Evolutionary conservation across 2,888 invertebrate genomes (phyloP).

Genomic region (Macaria notata): DNA sequence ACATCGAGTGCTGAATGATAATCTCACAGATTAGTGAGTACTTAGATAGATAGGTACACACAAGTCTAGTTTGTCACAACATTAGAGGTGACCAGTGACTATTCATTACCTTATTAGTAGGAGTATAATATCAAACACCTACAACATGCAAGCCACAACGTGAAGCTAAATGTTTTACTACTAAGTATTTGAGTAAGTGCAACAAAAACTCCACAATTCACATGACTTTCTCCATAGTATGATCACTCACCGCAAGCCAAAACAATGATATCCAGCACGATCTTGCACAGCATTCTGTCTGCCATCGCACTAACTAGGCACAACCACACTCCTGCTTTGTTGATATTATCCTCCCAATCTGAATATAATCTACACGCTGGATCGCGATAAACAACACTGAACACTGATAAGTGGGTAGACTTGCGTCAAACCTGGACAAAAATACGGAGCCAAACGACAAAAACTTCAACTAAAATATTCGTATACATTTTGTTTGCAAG

Average conservation of each 20-base stretch:
- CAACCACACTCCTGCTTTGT: conserved; percentile 3
- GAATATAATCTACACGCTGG: conserved; percentile 25
- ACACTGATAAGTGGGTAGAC: conserved; percentile 41
- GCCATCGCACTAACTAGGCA: conserved; percentile 51
- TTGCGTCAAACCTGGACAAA: background rate
- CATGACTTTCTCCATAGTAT: no score
- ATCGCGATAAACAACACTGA: conserved; percentile 33
- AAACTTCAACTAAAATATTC: background rate
- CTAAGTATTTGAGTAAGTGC: no score
- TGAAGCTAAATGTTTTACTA: no score
- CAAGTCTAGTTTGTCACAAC: no score
- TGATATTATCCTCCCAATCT: conserved; percentile 4
- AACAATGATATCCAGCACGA: conserved; percentile 7
- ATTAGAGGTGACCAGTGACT: no score
- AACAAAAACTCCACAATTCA: no score
- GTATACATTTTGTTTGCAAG: background rate
- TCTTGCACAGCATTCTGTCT: conserved; percentile 22
- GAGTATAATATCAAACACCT: no score
- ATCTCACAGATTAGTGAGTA: no score
- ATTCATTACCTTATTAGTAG: no score
- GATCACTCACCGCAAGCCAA: background rate
- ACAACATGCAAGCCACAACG: no score
- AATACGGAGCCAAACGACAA: background rate
- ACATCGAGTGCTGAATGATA: no score
- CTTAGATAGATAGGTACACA: no score